Evolutionary conservation across 2,113 vertebrate species (phyloP), one percentile per base, ranked within the genome.

Genomic region (Merops nubicus): DNA sequence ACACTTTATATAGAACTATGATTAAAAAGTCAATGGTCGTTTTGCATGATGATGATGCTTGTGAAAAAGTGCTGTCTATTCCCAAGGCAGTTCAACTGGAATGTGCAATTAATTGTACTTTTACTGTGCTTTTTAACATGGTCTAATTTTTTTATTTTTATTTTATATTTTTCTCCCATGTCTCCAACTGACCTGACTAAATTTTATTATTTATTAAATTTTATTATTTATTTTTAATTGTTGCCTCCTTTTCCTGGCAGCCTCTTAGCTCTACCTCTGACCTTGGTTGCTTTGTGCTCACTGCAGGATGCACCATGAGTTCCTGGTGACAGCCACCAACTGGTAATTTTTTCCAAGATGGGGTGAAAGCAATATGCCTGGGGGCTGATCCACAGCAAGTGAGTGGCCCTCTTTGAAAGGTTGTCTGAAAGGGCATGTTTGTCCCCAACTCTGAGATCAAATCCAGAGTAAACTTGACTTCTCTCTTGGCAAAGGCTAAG

Each of bases 381-480:
- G 72, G 48, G 76, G 76, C 56, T 95, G 88, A 91, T 91, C 69
- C 92, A 81, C 83, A 92, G 90, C 69, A 64, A 75, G 76, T 33
- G 80, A 93, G 69, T 87, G 80, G 86, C 62, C 93, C 69, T 78
- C 68, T 96, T 85, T 87, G 76, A 96, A 96, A 94, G 95, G 88
- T 90, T 91, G 83, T 65, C 73, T 84, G 86, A 96, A 95, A 96
- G 92, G 91, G 93, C 92, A 95, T 96, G 93, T 96, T 97, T 97
- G 88, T 93, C 59, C 79, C 96, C 88, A 91, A 93, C 47, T 85
- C 68, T 36, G 88, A 92, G 68, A 89, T 51, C 2, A 33, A 94
- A 96, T 91, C 96, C 91, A 96, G 92, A 95, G 95, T 88, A 97
- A 96, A 96, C 84, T 69, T 89, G 85, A 57, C 87, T 94, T 96